These are phyloP conservation scores for Ditula angustiorana DNA, from an alignment of 2,888 invertebrate species.

Conservation along the genomic window DNA sequence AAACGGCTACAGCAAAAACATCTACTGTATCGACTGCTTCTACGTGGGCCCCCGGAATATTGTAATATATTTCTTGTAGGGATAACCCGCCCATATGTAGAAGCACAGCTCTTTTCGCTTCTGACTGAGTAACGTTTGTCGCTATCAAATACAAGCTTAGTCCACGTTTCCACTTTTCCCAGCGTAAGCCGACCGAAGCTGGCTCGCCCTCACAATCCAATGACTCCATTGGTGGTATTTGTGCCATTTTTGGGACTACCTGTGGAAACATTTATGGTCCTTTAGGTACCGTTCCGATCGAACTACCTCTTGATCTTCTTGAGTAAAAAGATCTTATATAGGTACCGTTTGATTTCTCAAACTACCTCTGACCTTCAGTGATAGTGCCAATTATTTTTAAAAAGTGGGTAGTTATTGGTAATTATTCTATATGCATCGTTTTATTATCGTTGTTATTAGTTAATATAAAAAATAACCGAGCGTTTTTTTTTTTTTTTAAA, in stretches of 20 bases:
- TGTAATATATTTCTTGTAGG: conserved; percentile 15
- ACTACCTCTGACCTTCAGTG: not conserved
- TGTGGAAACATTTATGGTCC: not conserved
- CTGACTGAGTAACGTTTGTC: not conserved
- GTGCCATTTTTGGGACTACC: conserved; percentile 6
- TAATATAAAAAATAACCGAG: too few relatives aligned
- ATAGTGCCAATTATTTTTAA: too few relatives aligned
- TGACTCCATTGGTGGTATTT: conserved; percentile 27
- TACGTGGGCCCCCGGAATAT: conserved; percentile 10
- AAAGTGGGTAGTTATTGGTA: too few relatives aligned
- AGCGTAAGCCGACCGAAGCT: conserved; percentile 32
- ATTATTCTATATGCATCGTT: too few relatives aligned
- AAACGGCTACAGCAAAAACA: conserved; percentile 15
- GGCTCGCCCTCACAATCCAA: conserved; percentile 41
- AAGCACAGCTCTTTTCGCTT: not conserved
- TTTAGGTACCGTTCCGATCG: not conserved
- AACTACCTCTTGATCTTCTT: not conserved
- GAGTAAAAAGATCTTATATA: not conserved
- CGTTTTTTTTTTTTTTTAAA: too few relatives aligned
- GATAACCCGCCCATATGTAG: not conserved
- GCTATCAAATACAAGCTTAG: conserved; percentile 18
- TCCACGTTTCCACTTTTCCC: conserved; percentile 39
- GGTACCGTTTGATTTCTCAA: not conserved
- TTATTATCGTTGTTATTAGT: too few relatives aligned
- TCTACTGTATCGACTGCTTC: not conserved